A percentile compares a stretch with the other conserved stretches of the same genome.
These are phyloP conservation scores for Macrophya alboannulata DNA, from an alignment of 2,888 invertebrate genomes.

Conservation along the genomic window DNA sequence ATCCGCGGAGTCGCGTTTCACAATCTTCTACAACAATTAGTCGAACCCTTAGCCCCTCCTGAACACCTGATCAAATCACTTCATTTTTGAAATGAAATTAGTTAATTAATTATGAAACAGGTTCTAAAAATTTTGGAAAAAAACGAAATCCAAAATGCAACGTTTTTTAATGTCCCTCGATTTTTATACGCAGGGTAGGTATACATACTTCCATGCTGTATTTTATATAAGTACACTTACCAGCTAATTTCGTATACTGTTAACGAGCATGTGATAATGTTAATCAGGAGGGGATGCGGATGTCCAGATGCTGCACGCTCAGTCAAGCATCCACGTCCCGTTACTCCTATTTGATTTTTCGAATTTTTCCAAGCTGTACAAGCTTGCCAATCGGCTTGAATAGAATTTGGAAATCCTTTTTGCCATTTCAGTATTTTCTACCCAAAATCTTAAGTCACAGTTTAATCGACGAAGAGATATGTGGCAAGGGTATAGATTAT, in stretches of 20 bases:
- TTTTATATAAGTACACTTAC: neutral
- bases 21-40: neutral
- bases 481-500: neutral
- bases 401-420: too few relatives aligned
- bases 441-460: neutral
- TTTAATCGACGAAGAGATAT: neutral
- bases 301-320: constrained; percentile 17
- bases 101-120: neutral
- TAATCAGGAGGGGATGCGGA: constrained; percentile 19
- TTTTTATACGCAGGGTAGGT: neutral
- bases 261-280: constrained; percentile 25
- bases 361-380: neutral
- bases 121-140: neutral
- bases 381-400: too few relatives aligned
- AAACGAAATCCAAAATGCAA: neutral
- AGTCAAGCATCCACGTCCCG: neutral
- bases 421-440: too few relatives aligned
- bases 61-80: neutral
- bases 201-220: neutral
- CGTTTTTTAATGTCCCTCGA: neutral
- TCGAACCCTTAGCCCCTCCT: neutral
- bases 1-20: neutral
- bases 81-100: neutral
- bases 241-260: neutral
- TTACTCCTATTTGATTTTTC: neutral